phyloP scores from a whole-genome alignment of 1,140 invertebrate species.

The Lepeophtheirus salmonis region DNA sequence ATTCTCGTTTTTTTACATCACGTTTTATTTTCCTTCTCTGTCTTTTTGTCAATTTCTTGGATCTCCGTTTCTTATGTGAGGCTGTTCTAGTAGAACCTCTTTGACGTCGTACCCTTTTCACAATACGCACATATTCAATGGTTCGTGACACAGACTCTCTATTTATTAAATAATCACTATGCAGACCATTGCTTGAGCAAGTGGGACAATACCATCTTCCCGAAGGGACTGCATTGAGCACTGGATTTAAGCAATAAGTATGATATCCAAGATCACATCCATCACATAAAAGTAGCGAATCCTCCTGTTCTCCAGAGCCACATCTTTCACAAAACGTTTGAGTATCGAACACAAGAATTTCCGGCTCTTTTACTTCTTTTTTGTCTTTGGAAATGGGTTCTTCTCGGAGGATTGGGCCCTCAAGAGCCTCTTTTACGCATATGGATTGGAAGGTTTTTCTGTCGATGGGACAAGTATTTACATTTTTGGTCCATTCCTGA shows the following conservation, averaged over 20 bases:
- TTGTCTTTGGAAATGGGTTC: neutral
- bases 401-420: neutral
- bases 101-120: neutral
- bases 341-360: neutral
- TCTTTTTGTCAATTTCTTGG: neutral
- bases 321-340: slow-evolving; percentile 2
- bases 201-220: slow-evolving; percentile 11
- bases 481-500: slow-evolving; percentile 24
- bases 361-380: neutral
- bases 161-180: neutral
- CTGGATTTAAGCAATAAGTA: slow-evolving; percentile 38
- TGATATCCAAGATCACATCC: slow-evolving; percentile 64
- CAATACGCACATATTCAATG: neutral
- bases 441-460: neutral
- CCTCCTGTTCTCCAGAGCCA: neutral
- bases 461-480: slow-evolving; percentile 11
- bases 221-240: neutral
- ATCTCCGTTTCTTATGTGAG: neutral
- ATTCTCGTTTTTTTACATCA: neutral
- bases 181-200: neutral
- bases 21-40: neutral
- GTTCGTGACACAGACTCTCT: neutral
- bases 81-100: neutral
- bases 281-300: slow-evolving; percentile 19
- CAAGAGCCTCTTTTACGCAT: neutral